phyloP scores from a whole-genome alignment of 2,797 vertebrate genomes.

The Manis javanica region DNA sequence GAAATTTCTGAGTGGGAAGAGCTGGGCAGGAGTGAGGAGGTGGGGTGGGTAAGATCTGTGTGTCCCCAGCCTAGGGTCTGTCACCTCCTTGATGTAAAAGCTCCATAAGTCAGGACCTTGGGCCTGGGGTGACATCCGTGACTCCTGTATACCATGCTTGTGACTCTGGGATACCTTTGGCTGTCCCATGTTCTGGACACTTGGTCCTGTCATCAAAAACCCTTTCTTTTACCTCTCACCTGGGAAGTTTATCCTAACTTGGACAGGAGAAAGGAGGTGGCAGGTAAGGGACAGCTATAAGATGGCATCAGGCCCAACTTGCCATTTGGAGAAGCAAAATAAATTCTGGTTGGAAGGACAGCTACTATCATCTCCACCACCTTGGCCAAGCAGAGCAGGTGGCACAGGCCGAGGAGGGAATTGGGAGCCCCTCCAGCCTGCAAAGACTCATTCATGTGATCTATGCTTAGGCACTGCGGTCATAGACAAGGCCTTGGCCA shows the following conservation, averaged over 20 bases:
- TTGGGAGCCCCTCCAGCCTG: background rate
- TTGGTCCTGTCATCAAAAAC: background rate
- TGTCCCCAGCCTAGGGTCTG: background rate
- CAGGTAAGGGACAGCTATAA: background rate
- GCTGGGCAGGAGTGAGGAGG: background rate
- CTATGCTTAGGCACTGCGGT: background rate
- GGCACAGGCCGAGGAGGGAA: background rate
- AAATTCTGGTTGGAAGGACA: background rate
- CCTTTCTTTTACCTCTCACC: background rate
- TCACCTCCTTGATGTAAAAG: background rate
- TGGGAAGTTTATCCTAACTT: background rate
- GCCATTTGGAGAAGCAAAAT: background rate
- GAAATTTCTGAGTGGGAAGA: background rate
- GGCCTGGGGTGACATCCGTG: no score
- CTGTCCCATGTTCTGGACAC: background rate
- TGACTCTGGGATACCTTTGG: background rate
- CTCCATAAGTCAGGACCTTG: background rate
- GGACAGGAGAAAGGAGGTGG: background rate
- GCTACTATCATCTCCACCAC: background rate
- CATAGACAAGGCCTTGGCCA: background rate
- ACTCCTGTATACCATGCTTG: rapidly evolving
- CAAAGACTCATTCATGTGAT: background rate
- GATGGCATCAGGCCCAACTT: background rate
- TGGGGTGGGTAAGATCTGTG: background rate
- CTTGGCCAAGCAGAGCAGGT: background rate